A percentile compares a stretch with the other conserved stretches of the same genome.
Evolutionary conservation across 2,888 invertebrate species (phyloP).

Genomic region (Amitus sp.): DNA sequence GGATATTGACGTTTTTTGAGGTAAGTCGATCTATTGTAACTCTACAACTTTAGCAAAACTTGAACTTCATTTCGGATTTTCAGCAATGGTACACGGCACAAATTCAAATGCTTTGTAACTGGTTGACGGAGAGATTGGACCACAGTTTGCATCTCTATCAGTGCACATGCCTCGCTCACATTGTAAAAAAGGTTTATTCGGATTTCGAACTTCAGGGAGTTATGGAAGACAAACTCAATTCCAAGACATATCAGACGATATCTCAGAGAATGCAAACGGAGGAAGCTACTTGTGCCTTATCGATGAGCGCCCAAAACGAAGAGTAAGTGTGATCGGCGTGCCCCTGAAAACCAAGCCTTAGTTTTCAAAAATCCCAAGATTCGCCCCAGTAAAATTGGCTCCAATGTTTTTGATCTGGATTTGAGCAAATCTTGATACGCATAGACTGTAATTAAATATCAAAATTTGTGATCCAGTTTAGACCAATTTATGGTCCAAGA

Average conservation of each 20-base stretch:
- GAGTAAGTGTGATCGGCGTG: conserved; percentile 67
- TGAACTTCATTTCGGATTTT: conserved; percentile 8
- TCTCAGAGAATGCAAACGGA: conserved; percentile 95
- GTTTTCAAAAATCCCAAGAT: not conserved
- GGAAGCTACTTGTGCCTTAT: conserved; percentile 91
- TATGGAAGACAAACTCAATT: conserved; percentile 95
- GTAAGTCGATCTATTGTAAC: too few relatives aligned
- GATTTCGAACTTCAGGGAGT: conserved; percentile 99
- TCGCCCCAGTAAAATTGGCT: too few relatives aligned
- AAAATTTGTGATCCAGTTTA: too few relatives aligned
- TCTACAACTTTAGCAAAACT: not conserved
- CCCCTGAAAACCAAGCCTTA: not conserved
- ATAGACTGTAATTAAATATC: too few relatives aligned
- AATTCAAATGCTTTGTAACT: conserved; percentile 91
- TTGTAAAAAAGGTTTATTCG: conserved; percentile 98
- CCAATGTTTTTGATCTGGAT: too few relatives aligned
- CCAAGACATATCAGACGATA: conserved; percentile 93
- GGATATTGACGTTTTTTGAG: conserved; percentile 85
- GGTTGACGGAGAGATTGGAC: conserved; percentile 92
- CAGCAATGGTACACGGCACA: conserved; percentile 96
- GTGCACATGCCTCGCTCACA: conserved; percentile 95
- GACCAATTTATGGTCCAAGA: too few relatives aligned
- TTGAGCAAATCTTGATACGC: too few relatives aligned
- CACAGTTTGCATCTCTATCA: conserved; percentile 96
- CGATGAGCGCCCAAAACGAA: conserved; percentile 82